phyloP scores from a whole-genome alignment of 2,113 vertebrate genomes.

The Thalassoma bifasciatum region DNA sequence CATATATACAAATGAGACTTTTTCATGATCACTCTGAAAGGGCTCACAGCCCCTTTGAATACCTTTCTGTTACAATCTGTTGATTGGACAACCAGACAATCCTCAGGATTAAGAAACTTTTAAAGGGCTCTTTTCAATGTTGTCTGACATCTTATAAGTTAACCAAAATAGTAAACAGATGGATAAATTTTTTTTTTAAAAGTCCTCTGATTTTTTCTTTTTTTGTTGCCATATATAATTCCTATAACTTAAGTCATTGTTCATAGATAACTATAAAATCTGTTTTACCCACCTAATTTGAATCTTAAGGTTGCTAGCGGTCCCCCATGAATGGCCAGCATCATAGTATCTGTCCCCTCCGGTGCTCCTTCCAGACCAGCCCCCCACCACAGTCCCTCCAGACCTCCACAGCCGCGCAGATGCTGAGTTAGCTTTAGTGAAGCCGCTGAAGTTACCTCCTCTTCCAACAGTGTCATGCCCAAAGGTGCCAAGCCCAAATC shows the following conservation, averaged over 20 bases:
- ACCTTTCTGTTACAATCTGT: too few relatives aligned
- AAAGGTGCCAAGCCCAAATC: constrained; percentile 90
- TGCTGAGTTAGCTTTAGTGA: constrained; percentile 86
- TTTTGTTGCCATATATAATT: too few relatives aligned
- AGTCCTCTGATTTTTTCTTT: too few relatives aligned
- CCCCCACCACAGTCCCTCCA: constrained; percentile 88
- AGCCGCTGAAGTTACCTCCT: constrained; percentile 82
- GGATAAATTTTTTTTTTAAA: too few relatives aligned
- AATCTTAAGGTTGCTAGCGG: constrained; percentile 90
- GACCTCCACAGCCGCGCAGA: constrained; percentile 84
- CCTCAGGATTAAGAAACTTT: too few relatives aligned
- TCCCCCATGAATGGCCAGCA: constrained; percentile 89
- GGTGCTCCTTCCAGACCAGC: constrained; percentile 60
- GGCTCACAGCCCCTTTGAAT: too few relatives aligned
- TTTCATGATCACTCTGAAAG: too few relatives aligned
- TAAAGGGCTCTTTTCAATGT: too few relatives aligned
- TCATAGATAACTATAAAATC: neutral
- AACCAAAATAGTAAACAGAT: too few relatives aligned
- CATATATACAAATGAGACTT: too few relatives aligned
- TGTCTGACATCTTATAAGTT: too few relatives aligned
- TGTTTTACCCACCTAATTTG: constrained; percentile 86
- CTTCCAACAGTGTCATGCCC: constrained; percentile 87
- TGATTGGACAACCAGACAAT: neutral
- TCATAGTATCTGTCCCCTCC: constrained; percentile 77
- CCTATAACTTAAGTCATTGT: neutral